Evolutionary conservation across 30 jellyfish, hydroid and myxozoan species (phyloP), one percentile per base, ranked within the genome.

Genomic region (Nemopilema nomurai): DNA sequence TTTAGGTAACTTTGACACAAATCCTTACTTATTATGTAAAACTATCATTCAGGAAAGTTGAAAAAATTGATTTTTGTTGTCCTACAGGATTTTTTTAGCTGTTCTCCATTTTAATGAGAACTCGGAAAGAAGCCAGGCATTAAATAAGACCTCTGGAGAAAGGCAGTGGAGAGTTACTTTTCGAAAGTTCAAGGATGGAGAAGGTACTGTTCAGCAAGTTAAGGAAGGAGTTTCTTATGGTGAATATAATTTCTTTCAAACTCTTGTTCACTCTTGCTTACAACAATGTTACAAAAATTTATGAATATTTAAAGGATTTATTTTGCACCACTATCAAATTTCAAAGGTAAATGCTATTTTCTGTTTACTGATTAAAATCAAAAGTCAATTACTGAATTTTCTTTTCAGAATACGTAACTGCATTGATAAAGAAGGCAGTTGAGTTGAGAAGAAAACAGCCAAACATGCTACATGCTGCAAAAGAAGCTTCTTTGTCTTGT

Each of bases 151-250:
- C 27, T 19, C 29, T 63, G 73, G 73, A 19, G 73, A 63, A 24
- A 63, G 30, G 30, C 27, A 19, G 73, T 63, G 73, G 73, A 63
- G 30, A 63, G 73, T 63, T 24, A 19, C 73, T 24, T 63, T 19
- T 24, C 73, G 29, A n/a, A 63, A 63, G 73, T 63, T 19, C 73
- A 63, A 24, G 73, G 29, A 63, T 63, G 73, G 73, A 19, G 73
- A 63, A 19, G 73, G 73, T 63, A 24, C 30, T 63, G 73, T 63
- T 63, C 73, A 63, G 73, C 29, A 63, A 24, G 73, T 63, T n/a
- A 63, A 63, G 30, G 73, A 63, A 19, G 30, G 30, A 24, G 73
- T 63, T n/a, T 19, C 73, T 63, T 63, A 63, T 24, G 73, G 73
- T 63, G 30, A 63, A 41, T 41, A 41, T 41, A 41, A 41, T 41